phyloP scores from a whole-genome alignment of 2,888 invertebrate genomes.

The Pristionchus maxplancki region DNA sequence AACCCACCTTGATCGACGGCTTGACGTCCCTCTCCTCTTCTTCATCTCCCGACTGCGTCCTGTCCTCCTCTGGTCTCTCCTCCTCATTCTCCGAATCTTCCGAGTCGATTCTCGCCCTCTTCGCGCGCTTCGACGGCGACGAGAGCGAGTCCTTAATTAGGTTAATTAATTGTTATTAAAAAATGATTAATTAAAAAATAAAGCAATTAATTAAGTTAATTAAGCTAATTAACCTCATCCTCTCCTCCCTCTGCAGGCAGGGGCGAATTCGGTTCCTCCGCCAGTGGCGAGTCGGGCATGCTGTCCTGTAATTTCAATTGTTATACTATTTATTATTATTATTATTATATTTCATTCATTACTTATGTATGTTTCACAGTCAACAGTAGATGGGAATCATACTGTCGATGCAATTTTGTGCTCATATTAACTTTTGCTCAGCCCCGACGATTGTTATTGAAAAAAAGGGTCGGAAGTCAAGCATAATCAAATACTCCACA shows the following conservation, averaged over 20 bases:
- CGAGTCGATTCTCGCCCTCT: slow-evolving; percentile 55
- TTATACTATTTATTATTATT: too few relatives aligned
- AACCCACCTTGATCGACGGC: background rate
- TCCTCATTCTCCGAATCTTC: slow-evolving; percentile 57
- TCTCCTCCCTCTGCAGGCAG: background rate
- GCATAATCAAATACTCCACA: too few relatives aligned
- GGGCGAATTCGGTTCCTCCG: background rate
- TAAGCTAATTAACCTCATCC: background rate
- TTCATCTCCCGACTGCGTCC: background rate
- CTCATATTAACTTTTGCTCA: too few relatives aligned
- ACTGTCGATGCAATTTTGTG: too few relatives aligned
- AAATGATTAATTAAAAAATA: background rate
- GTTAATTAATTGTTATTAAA: too few relatives aligned
- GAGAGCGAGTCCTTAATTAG: background rate
- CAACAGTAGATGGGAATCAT: too few relatives aligned
- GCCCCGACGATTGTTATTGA: too few relatives aligned
- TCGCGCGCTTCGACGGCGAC: slow-evolving; percentile 21
- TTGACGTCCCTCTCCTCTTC: background rate
- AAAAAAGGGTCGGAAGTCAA: too few relatives aligned
- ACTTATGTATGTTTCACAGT: too few relatives aligned
- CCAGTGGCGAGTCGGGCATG: background rate
- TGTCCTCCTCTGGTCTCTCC: slow-evolving; percentile 44
- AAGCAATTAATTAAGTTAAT: too few relatives aligned
- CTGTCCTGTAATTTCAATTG: background rate
- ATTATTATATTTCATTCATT: too few relatives aligned